Evolutionary conservation across 2,888 invertebrate species (phyloP).

Genomic region (Mythimna loreyi): DNA sequence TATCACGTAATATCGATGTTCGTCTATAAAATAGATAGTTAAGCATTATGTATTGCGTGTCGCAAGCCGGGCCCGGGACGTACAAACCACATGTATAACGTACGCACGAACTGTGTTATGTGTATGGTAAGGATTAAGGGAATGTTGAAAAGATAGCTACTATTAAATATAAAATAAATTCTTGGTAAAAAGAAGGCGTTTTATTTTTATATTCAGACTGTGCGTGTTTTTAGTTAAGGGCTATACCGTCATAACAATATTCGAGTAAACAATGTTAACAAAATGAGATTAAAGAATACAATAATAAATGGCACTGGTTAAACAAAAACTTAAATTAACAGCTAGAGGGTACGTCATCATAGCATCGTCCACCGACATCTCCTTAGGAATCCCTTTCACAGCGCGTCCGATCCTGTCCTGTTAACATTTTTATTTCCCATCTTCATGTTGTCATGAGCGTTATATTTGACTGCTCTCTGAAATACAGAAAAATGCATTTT

Average conservation of each 20-base stretch:
- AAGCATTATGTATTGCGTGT: conserved; percentile 57
- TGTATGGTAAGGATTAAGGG: conserved; percentile 74
- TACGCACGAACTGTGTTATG: conserved; percentile 75
- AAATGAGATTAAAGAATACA: conserved; percentile 72
- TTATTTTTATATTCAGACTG: conserved; percentile 77
- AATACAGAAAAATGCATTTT: conserved; percentile 51
- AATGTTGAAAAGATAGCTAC: conserved; percentile 79
- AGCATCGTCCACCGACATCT: conserved; percentile 61
- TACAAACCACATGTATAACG: conserved; percentile 71
- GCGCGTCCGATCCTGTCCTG: conserved; percentile 51
- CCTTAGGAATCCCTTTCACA: conserved; percentile 67
- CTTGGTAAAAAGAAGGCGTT: conserved; percentile 80
- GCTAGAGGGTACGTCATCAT: conserved; percentile 68
- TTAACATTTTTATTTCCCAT: conserved; percentile 62
- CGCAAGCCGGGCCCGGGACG: conserved; percentile 67
- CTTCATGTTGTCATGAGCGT: conserved; percentile 51
- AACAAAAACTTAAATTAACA: conserved; percentile 74
- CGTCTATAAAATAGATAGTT: conserved; percentile 58
- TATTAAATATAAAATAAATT: conserved; percentile 81
- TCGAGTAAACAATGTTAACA: conserved; percentile 73
- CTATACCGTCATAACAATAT: conserved; percentile 47
- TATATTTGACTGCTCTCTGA: conserved; percentile 87
- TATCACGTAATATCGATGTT: conserved; percentile 63
- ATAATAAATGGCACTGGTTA: conserved; percentile 83
- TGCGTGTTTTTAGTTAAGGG: conserved; percentile 63